These are phyloP conservation scores for Rhinolophus sinicus DNA, from an alignment of 2,113 vertebrate genomes.

Conservation along the genomic window DNA sequence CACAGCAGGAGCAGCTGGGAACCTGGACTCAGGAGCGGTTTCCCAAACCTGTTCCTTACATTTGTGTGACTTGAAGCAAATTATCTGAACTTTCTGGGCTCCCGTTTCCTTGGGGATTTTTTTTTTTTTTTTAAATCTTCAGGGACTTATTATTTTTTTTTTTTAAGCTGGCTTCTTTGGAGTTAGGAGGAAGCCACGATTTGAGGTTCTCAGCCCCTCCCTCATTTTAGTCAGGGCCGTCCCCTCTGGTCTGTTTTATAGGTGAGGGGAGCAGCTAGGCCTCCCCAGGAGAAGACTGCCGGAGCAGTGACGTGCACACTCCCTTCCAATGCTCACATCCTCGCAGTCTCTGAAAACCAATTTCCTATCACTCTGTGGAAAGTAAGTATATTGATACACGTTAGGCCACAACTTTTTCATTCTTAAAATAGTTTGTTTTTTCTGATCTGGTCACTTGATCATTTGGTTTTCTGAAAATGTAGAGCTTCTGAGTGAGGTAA, in stretches of 20 bases:
- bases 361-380: neutral
- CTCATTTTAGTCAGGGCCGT: neutral
- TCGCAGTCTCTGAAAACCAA: neutral
- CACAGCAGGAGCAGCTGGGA: neutral
- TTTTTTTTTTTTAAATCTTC: too few relatives aligned
- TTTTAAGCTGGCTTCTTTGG: neutral
- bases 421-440: neutral
- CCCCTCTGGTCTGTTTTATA: neutral
- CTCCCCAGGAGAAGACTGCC: neutral
- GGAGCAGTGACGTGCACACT: neutral
- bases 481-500: neutral
- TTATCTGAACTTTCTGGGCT: neutral
- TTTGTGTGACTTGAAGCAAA: neutral
- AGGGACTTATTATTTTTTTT: neutral
- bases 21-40: neutral
- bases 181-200: neutral
- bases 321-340: neutral
- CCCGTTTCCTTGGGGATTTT: neutral
- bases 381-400: neutral
- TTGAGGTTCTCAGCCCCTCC: neutral
- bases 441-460: neutral
- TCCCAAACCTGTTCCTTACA: neutral
- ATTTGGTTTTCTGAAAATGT: slow-evolving; percentile 1
- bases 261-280: too few relatives aligned
- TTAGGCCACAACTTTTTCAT: neutral